Conservation (phyloP, 2,113 vertebrate species). For the Phalacrocorax brasilianus region DNA sequence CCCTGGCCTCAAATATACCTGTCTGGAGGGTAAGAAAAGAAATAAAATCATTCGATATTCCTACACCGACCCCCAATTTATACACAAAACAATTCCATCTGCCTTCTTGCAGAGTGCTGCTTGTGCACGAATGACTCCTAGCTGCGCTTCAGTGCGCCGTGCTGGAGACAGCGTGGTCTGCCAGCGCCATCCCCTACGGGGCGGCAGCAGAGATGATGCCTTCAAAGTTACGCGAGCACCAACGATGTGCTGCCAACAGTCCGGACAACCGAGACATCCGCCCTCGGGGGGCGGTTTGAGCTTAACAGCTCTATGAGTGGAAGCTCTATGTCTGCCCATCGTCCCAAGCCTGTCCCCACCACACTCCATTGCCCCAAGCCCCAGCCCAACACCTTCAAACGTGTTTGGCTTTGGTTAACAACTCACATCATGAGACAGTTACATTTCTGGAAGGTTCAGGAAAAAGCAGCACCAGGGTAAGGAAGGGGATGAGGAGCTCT, state of each 20-base stretch:
- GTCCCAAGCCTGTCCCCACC: background rate
- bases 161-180: background rate
- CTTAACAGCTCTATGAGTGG: background rate
- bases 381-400: background rate
- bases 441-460: background rate
- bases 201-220: background rate
- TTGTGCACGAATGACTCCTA: rapidly evolving
- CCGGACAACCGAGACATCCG: rapidly evolving
- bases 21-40: background rate
- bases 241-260: rapidly evolving
- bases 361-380: rapidly evolving
- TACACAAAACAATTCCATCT: background rate
- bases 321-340: background rate
- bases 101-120: background rate
- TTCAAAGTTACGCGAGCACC: background rate
- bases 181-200: rapidly evolving
- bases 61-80: background rate
- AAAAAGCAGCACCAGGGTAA: background rate
- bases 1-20: background rate
- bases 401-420: background rate
- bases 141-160: rapidly evolving
- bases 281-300: rapidly evolving
- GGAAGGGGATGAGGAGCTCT: background rate
- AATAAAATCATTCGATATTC: rapidly evolving
- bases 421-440: background rate